These are phyloP conservation scores for Rhagium mordax DNA, from an alignment of 2,888 invertebrate species.

Conservation along the genomic window DNA sequence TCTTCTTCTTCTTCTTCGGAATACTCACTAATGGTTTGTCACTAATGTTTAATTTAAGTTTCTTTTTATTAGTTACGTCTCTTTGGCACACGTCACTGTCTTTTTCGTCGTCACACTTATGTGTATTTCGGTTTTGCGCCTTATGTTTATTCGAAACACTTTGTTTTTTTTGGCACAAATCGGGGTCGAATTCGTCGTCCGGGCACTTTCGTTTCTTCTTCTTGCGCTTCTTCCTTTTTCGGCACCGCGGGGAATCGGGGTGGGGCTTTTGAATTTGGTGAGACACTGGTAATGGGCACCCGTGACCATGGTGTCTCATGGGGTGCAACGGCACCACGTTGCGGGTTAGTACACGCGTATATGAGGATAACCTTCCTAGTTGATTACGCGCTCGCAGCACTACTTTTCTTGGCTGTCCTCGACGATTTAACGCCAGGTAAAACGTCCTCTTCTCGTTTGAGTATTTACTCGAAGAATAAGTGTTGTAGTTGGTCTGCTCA, in stretches of 20 bases:
- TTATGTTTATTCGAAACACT: constrained; percentile 65
- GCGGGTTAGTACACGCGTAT: constrained; percentile 81
- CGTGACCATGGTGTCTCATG: constrained; percentile 67
- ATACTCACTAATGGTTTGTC: constrained; percentile 58
- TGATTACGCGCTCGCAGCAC: constrained; percentile 78
- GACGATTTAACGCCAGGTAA: constrained; percentile 84
- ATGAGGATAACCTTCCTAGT: constrained; percentile 82
- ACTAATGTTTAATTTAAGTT: constrained; percentile 58
- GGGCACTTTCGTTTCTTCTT: constrained; percentile 70
- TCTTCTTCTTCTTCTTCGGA: constrained; percentile 71
- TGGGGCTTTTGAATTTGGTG: constrained; percentile 58
- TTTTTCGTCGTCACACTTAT: constrained; percentile 59
- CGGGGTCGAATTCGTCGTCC: constrained; percentile 59
- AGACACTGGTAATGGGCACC: constrained; percentile 56
- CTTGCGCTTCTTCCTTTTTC: constrained; percentile 71
- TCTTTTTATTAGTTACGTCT: constrained; percentile 64
- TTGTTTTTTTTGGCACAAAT: constrained; percentile 57
- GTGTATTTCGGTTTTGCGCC: constrained; percentile 67
- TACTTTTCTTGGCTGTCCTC: constrained; percentile 81
- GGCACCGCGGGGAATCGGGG: constrained; percentile 70
- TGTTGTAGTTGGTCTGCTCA: constrained; percentile 89
- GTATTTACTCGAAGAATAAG: constrained; percentile 84
- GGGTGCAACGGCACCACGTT: constrained; percentile 73
- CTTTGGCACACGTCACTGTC: constrained; percentile 69
- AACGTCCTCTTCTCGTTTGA: constrained; percentile 80